Evolutionary conservation across 2,888 invertebrate genomes (phyloP).

Genomic region (Eristalis pertinax): DNA sequence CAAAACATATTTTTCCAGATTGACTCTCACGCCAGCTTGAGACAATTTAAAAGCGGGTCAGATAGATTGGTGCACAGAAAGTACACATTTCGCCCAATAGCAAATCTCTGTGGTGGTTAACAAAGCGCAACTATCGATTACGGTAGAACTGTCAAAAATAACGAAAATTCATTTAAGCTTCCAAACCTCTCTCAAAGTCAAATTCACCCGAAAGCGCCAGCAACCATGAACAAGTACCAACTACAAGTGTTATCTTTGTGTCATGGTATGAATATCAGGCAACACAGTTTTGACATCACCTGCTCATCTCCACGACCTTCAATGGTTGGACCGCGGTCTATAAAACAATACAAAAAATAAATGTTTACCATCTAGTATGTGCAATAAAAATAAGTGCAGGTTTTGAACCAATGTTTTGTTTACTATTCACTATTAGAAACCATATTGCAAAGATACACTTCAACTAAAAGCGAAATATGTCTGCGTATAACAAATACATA

Average conservation of each 20-base stretch:
- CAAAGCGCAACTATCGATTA: not conserved
- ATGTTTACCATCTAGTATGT: not conserved
- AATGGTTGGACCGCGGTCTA: slow-evolving; percentile 1
- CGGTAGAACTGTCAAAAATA: slow-evolving; percentile 4
- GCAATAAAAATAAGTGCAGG: not conserved
- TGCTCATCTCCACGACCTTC: slow-evolving; percentile 4
- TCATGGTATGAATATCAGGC: not conserved
- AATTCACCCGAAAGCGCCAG: not conserved
- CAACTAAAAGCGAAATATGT: not conserved
- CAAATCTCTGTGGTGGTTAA: slow-evolving; percentile 9
- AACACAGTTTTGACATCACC: slow-evolving; percentile 1
- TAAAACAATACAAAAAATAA: slow-evolving; percentile 3
- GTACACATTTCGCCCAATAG: slow-evolving; percentile 12
- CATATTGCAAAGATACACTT: not conserved
- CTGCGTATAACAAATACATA: not conserved
- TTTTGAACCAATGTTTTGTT: not conserved
- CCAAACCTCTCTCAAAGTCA: not conserved
- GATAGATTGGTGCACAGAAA: not conserved
- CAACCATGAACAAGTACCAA: not conserved
- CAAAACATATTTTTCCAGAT: slow-evolving; percentile 21
- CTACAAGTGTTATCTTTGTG: not conserved
- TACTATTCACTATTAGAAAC: not conserved
- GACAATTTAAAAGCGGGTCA: not conserved
- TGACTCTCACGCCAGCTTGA: not conserved
- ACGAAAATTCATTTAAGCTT: slow-evolving; percentile 5